Percentiles rank a stretch among this genome's conserved stretches.
Conservation (phyloP, 2,888 invertebrate species). For the Drosophila kokeensis region DNA sequence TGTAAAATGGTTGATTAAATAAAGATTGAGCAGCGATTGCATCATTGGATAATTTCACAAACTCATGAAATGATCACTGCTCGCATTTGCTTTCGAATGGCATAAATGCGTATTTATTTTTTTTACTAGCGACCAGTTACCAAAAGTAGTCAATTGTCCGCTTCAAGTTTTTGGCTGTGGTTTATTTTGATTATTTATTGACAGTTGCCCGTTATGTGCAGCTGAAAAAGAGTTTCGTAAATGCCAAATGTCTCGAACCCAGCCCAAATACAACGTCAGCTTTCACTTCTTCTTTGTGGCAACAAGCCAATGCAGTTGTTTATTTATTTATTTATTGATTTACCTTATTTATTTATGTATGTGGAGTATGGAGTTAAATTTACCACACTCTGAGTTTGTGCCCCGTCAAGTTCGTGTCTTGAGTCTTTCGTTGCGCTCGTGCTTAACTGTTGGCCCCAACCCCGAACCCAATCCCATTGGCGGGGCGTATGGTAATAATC, state of each 20-base stretch:
- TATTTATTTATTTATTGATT: slow-evolving; percentile 65
- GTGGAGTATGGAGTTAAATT: slow-evolving; percentile 60
- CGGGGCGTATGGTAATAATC: slow-evolving; percentile 78
- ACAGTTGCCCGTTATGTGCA: slow-evolving; percentile 76
- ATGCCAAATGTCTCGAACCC: slow-evolving; percentile 51
- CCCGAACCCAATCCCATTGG: slow-evolving; percentile 13
- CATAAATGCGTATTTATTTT: slow-evolving; percentile 52
- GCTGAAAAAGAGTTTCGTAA: slow-evolving; percentile 61
- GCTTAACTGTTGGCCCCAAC: slow-evolving; percentile 64
- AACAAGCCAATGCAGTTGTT: slow-evolving; percentile 39
- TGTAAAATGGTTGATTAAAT: slow-evolving; percentile 13
- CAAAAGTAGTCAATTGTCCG: slow-evolving; percentile 73
- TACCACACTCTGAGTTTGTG: slow-evolving; percentile 76
- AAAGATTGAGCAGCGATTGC: slow-evolving; percentile 49
- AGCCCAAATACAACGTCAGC: slow-evolving; percentile 41
- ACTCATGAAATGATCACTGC: slow-evolving; percentile 61
- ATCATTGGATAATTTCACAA: slow-evolving; percentile 74
- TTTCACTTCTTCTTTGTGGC: slow-evolving; percentile 59
- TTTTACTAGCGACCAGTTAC: slow-evolving; percentile 72
- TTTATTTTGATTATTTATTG: slow-evolving; percentile 79
- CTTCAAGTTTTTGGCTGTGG: slow-evolving; percentile 41
- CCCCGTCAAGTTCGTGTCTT: slow-evolving; percentile 80
- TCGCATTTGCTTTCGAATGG: slow-evolving; percentile 28
- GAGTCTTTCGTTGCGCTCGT: slow-evolving; percentile 78
- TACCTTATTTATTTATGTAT: slow-evolving; percentile 58